Percentiles rank a stretch among this genome's conserved stretches.
Conservation (phyloP, 2,797 vertebrate species). For the Peromyscus nudipes region DNA sequence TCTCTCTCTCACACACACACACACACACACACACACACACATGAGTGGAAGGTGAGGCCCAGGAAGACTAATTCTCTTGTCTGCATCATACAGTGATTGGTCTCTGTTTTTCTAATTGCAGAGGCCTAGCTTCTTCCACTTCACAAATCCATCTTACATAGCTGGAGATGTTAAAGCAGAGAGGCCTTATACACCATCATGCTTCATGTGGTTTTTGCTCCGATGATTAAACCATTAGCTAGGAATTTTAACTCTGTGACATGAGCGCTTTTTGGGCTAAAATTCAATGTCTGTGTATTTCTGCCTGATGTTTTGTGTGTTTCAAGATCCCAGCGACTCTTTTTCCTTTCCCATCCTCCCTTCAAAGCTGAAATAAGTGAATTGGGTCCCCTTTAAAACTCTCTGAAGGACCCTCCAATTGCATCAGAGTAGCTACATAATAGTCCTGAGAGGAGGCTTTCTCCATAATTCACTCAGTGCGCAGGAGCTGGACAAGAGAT, state of each 20-base stretch:
- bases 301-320: not conserved
- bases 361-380: conserved; percentile 54
- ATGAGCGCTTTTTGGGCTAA: not conserved
- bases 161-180: not conserved
- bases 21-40: not conserved
- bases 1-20: not conserved
- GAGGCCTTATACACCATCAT: not conserved
- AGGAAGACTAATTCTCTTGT: not conserved
- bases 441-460: conserved; percentile 68
- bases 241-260: not conserved
- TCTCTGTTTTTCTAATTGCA: not conserved
- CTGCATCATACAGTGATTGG: not conserved
- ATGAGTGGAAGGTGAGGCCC: fast-evolving
- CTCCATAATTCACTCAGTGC: conserved; percentile 84
- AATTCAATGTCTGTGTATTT: not conserved
- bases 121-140: not conserved
- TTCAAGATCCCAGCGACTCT: not conserved
- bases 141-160: not conserved
- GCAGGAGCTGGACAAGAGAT: conserved; percentile 79
- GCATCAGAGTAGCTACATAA: conserved; percentile 22
- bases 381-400: conserved; percentile 36
- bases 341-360: not conserved
- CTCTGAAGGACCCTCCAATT: conserved; percentile 34
- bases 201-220: not conserved
- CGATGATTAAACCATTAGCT: not conserved